phyloP scores from a whole-genome alignment of 2,888 invertebrate genomes.

The Ametastegia equiseti region DNA sequence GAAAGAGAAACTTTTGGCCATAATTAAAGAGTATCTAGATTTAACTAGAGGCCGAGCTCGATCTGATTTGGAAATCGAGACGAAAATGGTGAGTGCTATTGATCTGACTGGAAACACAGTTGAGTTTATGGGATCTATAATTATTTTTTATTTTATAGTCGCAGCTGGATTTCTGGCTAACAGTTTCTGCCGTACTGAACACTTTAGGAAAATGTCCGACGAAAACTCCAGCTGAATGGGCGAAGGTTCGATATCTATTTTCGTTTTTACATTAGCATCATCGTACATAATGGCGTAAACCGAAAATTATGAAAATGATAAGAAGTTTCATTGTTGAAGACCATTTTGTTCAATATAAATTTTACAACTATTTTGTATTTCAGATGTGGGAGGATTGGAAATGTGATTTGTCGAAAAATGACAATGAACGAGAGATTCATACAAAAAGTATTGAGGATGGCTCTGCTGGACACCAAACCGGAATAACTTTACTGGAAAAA shows the following conservation, averaged over 20 bases:
- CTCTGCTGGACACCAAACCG: background rate
- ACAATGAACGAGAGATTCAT: background rate
- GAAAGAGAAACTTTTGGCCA: background rate
- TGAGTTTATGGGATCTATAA: background rate
- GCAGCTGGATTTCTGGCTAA: slow-evolving; percentile 18
- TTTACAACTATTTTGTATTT: background rate
- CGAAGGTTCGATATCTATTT: slow-evolving; percentile 5
- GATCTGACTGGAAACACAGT: background rate
- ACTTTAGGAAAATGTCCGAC: slow-evolving; percentile 16
- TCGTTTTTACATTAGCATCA: background rate
- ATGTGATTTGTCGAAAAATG: slow-evolving; percentile 7
- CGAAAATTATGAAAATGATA: too few relatives aligned
- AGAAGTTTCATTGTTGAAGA: too few relatives aligned
- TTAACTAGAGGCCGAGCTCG: background rate
- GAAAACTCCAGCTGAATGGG: slow-evolving; percentile 14
- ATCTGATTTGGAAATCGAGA: background rate
- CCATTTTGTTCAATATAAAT: too few relatives aligned
- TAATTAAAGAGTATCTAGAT: slow-evolving; percentile 6
- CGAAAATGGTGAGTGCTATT: slow-evolving; percentile 3
- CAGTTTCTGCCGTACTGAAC: slow-evolving; percentile 1
- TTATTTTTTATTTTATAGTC: background rate
- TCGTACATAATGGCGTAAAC: background rate
- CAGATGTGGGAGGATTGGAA: slow-evolving; percentile 32
- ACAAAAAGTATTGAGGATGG: background rate
- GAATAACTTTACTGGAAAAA: background rate